These are phyloP conservation scores for Meloidogyne floridensis DNA, from an alignment of 1,140 invertebrate genomes.

Conservation along the genomic window DNA sequence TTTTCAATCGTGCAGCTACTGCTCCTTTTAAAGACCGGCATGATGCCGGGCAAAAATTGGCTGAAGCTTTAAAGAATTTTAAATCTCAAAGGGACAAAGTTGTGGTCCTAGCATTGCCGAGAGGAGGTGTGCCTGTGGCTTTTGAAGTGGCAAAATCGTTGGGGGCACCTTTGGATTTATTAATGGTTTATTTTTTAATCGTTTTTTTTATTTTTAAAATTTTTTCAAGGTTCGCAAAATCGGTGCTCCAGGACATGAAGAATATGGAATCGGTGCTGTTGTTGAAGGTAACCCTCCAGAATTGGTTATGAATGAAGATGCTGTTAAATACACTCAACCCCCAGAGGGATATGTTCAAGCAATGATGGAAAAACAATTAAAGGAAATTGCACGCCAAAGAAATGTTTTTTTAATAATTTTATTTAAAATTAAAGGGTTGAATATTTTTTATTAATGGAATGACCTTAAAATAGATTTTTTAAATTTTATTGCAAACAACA, in stretches of 20 bases:
- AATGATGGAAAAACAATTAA: constrained; percentile 23
- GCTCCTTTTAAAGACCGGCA: constrained; percentile 19
- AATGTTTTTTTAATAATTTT: not conserved
- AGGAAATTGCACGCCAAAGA: constrained; percentile 21
- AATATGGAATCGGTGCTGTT: constrained; percentile 34
- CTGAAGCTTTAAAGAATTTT: constrained; percentile 15
- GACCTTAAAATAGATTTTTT: too few species aligned
- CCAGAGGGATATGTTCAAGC: constrained; percentile 15
- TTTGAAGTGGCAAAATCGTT: constrained; percentile 32
- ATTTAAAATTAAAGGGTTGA: not conserved
- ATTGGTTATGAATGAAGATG: constrained; percentile 19
- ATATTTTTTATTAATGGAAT: too few species aligned
- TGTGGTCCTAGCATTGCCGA: constrained; percentile 31
- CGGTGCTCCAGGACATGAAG: constrained; percentile 34
- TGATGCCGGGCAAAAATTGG: constrained; percentile 32
- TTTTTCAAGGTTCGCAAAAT: constrained; percentile 23
- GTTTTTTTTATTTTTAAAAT: not conserved
- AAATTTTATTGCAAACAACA: too few species aligned
- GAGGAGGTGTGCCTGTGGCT: constrained; percentile 31
- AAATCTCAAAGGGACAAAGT: constrained; percentile 10
- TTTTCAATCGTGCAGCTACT: constrained; percentile 14
- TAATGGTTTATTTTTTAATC: constrained; percentile 25
- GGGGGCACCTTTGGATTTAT: constrained; percentile 24
- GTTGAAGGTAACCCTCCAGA: constrained; percentile 31
- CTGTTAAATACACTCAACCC: constrained; percentile 6